A percentile compares a stretch with the other conserved stretches of the same genome.
Conservation (phyloP, 2,888 invertebrate species). For the Pseudanteris insignis region DNA sequence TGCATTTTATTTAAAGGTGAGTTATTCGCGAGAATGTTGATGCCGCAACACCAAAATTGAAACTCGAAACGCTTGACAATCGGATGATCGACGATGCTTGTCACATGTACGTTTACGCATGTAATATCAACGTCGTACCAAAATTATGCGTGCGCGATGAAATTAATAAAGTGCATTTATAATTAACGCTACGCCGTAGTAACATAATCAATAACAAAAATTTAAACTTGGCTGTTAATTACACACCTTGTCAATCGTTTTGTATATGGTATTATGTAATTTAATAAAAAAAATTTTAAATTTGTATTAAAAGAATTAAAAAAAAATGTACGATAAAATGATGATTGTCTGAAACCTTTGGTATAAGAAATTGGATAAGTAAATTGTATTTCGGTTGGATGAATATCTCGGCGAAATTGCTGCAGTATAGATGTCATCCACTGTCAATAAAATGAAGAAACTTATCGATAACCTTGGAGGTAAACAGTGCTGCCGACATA, state of each 20-base stretch:
- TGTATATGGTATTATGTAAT: no score
- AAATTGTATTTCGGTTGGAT: no score
- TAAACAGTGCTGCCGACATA: slow-evolving; percentile 22
- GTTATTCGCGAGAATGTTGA: no score
- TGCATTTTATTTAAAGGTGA: no score
- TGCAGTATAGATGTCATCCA: slow-evolving; percentile 14
- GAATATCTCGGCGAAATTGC: slow-evolving; percentile 14
- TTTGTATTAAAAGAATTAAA: no score
- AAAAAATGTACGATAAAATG: no score
- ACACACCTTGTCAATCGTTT: background rate
- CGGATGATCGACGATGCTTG: slow-evolving; percentile 28
- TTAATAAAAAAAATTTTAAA: no score
- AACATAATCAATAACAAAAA: no score
- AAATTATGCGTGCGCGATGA: slow-evolving; percentile 13
- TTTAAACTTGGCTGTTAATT: slow-evolving; percentile 17
- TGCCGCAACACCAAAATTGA: no score
- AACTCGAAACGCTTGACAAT: slow-evolving; percentile 21
- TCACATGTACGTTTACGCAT: slow-evolving; percentile 11
- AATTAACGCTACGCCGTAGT: no score
- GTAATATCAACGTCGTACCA: slow-evolving; percentile 14
- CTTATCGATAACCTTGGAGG: slow-evolving; percentile 37
- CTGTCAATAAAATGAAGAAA: slow-evolving; percentile 40
- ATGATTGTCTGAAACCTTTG: no score
- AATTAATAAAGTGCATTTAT: slow-evolving; percentile 9
- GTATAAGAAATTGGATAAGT: no score